Conservation (phyloP, 1,140 invertebrate genomes). For the Zaprionus africanus region DNA sequence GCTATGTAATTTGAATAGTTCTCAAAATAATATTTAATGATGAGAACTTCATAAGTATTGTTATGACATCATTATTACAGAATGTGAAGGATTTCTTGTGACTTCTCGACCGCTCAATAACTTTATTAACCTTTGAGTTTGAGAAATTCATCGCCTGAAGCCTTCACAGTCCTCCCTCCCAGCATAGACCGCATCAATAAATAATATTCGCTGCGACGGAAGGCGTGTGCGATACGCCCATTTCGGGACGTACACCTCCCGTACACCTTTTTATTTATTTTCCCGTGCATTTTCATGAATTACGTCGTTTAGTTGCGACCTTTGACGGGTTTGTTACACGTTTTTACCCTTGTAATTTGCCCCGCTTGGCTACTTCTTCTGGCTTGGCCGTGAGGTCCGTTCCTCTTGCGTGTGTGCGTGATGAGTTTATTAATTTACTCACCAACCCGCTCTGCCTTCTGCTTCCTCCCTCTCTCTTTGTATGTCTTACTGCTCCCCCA, state of each 20-base stretch:
- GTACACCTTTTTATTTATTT: constrained; percentile 21
- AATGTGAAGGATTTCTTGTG: not conserved
- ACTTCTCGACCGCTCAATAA: not conserved
- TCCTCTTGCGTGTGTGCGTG: constrained; percentile 61
- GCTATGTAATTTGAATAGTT: not conserved
- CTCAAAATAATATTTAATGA: not conserved
- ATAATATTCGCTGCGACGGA: constrained; percentile 38
- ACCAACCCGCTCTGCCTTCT: not conserved
- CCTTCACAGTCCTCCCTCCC: not conserved
- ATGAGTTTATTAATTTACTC: constrained; percentile 61
- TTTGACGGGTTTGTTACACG: constrained; percentile 59
- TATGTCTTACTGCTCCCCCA: not conserved
- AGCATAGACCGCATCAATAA: constrained; percentile 41
- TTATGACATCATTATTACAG: not conserved
- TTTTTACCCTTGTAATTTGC: constrained; percentile 54
- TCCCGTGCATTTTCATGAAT: constrained; percentile 40
- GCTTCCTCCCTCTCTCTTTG: not conserved
- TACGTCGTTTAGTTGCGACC: constrained; percentile 66
- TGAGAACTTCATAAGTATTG: not conserved
- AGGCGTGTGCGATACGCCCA: constrained; percentile 27
- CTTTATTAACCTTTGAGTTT: constrained; percentile 35
- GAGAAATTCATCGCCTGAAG: constrained; percentile 9
- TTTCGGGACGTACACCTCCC: not conserved
- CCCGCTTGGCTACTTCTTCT: too few relatives aligned
- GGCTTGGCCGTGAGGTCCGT: constrained; percentile 4